These are phyloP conservation scores for Cinclus mexicanus DNA, from an alignment of 2,113 vertebrate genomes.

Conservation along the genomic window DNA sequence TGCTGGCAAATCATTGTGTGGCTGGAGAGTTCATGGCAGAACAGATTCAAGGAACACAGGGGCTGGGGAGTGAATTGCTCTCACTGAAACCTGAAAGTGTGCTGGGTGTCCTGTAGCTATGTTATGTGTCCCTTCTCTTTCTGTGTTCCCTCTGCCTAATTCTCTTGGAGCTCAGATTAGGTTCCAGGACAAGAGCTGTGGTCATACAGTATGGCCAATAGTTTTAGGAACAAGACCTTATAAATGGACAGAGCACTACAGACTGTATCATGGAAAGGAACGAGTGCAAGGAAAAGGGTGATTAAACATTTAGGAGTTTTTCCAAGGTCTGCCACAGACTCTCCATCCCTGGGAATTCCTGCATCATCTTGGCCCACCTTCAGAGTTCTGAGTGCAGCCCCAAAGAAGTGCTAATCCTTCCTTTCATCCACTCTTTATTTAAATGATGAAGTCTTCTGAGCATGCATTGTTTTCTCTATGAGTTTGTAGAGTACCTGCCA, in stretches of 20 bases:
- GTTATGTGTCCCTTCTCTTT: background rate
- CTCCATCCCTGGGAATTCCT: background rate
- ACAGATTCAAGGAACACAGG: background rate
- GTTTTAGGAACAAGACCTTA: background rate
- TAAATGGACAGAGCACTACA: background rate
- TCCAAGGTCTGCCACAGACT: background rate
- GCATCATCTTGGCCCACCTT: background rate
- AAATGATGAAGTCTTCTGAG: background rate
- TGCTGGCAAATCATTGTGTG: fast-evolving
- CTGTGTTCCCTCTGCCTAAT: background rate
- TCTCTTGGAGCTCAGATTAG: background rate
- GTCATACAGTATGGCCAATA: fast-evolving
- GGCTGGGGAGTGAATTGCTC: background rate
- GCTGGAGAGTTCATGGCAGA: background rate
- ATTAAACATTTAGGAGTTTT: background rate
- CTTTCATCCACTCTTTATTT: slow-evolving; percentile 7
- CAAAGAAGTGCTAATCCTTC: background rate
- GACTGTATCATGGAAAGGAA: background rate
- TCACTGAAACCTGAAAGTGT: background rate
- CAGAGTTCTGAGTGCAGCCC: background rate
- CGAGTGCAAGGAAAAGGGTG: background rate
- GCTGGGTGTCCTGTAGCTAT: background rate
- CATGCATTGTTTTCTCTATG: background rate
- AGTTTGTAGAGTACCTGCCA: background rate
- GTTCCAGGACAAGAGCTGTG: background rate